Conservation (phyloP, 2,113 vertebrate genomes). For the Engraulis encrasicolus region DNA sequence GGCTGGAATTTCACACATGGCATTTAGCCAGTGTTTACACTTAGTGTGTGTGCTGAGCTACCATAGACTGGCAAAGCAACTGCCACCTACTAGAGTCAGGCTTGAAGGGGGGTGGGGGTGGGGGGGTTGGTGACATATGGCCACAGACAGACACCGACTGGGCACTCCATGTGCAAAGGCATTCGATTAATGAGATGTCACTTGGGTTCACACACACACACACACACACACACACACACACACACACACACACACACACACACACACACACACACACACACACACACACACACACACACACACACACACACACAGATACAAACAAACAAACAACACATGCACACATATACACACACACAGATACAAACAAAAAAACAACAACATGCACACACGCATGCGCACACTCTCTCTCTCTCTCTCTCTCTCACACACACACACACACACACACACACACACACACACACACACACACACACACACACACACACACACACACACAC, state of each 20-base stretch:
- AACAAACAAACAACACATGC: too few species aligned
- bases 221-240: not conserved
- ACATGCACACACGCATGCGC: too few species aligned
- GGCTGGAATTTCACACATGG: conserved; percentile 33
- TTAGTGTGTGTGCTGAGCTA: conserved; percentile 13
- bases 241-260: not conserved
- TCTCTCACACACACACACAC: too few species aligned
- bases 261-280: not conserved
- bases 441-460: too few species aligned
- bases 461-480: too few species aligned
- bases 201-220: not conserved
- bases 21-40: conserved; percentile 7
- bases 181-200: conserved; percentile 26
- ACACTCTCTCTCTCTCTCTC: too few species aligned
- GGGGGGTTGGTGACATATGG: conserved; percentile 22
- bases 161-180: conserved; percentile 14
- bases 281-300: not conserved
- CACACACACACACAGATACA: too few species aligned
- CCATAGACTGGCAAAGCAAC: conserved; percentile 13
- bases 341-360: too few species aligned
- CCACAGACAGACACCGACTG: conserved; percentile 20
- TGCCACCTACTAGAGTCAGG: conserved; percentile 1
- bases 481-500: not conserved
- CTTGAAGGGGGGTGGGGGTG: conserved; percentile 11
- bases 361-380: too few species aligned